Conservation (phyloP, 2,888 invertebrate genomes). For the Ophion ventricosus region DNA sequence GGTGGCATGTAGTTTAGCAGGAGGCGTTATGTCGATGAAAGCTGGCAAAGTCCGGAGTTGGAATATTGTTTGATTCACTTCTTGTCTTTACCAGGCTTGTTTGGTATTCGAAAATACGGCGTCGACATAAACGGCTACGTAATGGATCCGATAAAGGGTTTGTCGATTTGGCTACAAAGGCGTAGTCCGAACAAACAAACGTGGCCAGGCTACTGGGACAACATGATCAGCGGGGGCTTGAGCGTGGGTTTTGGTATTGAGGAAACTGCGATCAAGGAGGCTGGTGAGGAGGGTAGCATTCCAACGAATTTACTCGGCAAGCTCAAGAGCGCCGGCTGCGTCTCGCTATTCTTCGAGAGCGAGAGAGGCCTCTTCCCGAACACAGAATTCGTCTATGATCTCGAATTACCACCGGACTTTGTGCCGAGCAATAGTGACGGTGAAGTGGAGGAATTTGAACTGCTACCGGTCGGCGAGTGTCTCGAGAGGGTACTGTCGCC, state of each 20-base stretch:
- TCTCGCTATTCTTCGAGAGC: conserved; percentile 96
- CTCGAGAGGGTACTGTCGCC: conserved; percentile 91
- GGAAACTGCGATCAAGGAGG: conserved; percentile 96
- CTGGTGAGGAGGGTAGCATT: conserved; percentile 96
- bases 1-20: too few relatives aligned
- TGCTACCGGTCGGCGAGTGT: conserved; percentile 92
- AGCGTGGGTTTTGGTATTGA: conserved; percentile 94
- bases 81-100: conserved; percentile 85
- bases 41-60: too few relatives aligned
- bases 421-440: conserved; percentile 96
- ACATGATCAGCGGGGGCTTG: conserved; percentile 97
- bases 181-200: conserved; percentile 96
- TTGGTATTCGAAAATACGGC: conserved; percentile 97
- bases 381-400: conserved; percentile 96
- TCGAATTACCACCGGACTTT: conserved; percentile 95
- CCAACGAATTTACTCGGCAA: conserved; percentile 91
- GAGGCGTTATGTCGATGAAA: too few relatives aligned
- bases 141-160: conserved; percentile 91
- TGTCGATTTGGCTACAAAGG: conserved; percentile 96
- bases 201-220: conserved; percentile 98
- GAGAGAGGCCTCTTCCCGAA: conserved; percentile 97
- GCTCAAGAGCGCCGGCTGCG: conserved; percentile 91
- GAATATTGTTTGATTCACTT: background rate
- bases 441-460: conserved; percentile 95
- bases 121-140: conserved; percentile 97